Percentiles rank a stretch among this genome's conserved stretches.
Evolutionary conservation across 1,140 invertebrate species (phyloP).

Genomic region (Lepidurus packardi): DNA sequence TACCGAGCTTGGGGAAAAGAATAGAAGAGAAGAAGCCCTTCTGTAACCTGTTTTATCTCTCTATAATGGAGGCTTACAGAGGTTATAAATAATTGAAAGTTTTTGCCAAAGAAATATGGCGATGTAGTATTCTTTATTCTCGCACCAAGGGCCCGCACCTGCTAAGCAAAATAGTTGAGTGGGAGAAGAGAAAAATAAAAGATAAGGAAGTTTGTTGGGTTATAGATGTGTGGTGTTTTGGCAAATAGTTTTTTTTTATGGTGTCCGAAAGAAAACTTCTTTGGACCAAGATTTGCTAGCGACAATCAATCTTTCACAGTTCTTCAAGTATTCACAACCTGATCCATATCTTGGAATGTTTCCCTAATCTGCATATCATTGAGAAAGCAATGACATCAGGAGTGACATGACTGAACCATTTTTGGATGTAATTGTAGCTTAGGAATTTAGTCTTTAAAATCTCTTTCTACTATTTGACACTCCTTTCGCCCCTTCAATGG

Average conservation of each 20-base stretch:
- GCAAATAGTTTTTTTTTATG: neutral
- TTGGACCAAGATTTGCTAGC: conserved; percentile 21
- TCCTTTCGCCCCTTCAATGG: neutral
- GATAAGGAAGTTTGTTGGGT: neutral
- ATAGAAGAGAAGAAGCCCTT: too few species aligned
- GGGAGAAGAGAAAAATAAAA: neutral
- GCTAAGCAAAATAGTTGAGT: neutral
- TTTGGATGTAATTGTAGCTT: neutral
- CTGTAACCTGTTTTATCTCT: too few species aligned
- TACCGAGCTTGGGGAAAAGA: too few species aligned
- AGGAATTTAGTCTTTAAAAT: neutral
- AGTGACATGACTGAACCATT: neutral
- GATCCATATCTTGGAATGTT: neutral
- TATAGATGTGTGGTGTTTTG: neutral
- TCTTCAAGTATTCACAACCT: neutral
- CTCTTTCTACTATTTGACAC: neutral
- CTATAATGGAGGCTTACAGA: too few species aligned
- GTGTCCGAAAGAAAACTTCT: neutral
- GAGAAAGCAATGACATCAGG: neutral
- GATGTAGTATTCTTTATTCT: too few species aligned
- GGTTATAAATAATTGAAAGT: too few species aligned
- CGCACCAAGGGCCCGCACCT: neutral
- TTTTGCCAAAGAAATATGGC: too few species aligned
- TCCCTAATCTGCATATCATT: neutral
- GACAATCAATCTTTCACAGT: neutral